phyloP scores from a whole-genome alignment of 1,140 invertebrate species.

The Epicauta chinensis region DNA sequence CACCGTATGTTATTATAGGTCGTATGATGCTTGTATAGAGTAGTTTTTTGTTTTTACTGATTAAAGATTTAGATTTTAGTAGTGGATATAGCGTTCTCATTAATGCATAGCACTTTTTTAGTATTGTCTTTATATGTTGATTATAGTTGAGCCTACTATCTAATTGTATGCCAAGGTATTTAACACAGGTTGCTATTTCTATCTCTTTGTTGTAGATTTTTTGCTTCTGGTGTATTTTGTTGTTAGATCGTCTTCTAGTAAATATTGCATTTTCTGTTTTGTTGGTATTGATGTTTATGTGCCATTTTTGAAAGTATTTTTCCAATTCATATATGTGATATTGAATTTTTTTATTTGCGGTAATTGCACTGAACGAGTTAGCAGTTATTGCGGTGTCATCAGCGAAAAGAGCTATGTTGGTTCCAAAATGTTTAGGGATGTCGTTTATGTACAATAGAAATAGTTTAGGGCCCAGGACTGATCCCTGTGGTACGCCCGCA shows the following conservation, averaged over 20 bases:
- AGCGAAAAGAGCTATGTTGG: conserved; percentile 23
- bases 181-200: background rate
- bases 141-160: background rate
- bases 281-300: conserved; percentile 1
- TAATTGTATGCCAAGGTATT: conserved; percentile 8
- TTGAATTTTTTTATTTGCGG: conserved; percentile 1
- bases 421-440: conserved; percentile 21
- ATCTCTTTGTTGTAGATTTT: background rate
- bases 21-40: conserved; percentile 1
- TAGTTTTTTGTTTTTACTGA: background rate
- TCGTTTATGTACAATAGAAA: conserved; percentile 24
- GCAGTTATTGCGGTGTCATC: conserved; percentile 27
- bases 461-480: conserved; percentile 22
- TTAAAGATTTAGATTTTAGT: conserved; percentile 14
- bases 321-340: background rate
- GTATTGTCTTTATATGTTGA: background rate
- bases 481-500: conserved; percentile 33
- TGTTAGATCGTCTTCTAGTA: background rate
- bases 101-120: conserved; percentile 10
- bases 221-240: background rate
- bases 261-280: conserved; percentile 4
- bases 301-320: conserved; percentile 3
- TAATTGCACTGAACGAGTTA: background rate
- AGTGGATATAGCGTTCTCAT: conserved; percentile 21
- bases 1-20: conserved; percentile 4